These are phyloP conservation scores for Diprion similis DNA, from an alignment of 1,140 invertebrate genomes.

Conservation along the genomic window DNA sequence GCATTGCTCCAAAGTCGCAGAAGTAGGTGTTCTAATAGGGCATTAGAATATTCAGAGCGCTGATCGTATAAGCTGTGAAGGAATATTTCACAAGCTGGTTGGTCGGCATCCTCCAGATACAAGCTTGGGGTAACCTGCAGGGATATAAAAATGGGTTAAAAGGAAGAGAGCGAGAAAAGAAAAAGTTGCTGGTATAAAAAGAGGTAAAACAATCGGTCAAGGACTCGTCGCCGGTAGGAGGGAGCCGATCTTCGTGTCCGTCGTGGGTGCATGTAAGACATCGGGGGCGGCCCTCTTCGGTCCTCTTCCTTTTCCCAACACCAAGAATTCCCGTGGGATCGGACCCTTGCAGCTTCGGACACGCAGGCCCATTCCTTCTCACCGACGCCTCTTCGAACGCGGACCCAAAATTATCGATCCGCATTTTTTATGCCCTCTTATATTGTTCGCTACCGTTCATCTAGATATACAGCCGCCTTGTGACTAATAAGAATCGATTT, in stretches of 20 bases:
- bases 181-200: background rate
- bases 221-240: background rate
- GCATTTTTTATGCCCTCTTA: background rate
- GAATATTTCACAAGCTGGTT: too few relatives aligned
- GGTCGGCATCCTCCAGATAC: too few relatives aligned
- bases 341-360: background rate
- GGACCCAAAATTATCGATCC: background rate
- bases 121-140: too few relatives aligned
- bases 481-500: background rate
- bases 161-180: background rate
- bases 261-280: conserved; percentile 2
- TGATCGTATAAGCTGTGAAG: too few relatives aligned
- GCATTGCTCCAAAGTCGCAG: too few relatives aligned
- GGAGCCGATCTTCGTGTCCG: background rate
- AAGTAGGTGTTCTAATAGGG: too few relatives aligned
- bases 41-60: too few relatives aligned
- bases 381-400: background rate
- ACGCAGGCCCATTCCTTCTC: background rate
- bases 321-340: conserved; percentile 6
- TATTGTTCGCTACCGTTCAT: background rate
- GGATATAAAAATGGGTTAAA: too few relatives aligned
- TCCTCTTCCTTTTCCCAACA: background rate
- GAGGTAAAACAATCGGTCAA: conserved; percentile 7
- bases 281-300: conserved; percentile 3
- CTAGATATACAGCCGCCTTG: background rate